Evolutionary conservation across 2,113 vertebrate species (phyloP).

Genomic region (Rhegmatorhina hoffmannsi): DNA sequence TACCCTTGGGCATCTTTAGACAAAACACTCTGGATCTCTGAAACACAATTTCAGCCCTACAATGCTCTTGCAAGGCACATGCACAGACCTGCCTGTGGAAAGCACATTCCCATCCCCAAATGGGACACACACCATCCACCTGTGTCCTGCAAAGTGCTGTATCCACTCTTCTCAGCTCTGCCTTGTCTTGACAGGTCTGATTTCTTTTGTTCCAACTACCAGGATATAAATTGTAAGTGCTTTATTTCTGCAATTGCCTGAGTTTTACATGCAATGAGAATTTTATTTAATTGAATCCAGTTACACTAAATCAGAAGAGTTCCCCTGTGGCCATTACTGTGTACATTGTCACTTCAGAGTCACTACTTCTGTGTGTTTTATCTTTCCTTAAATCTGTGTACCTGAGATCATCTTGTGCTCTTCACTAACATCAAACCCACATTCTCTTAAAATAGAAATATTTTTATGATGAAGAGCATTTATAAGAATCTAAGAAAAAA

Average conservation of each 20-base stretch:
- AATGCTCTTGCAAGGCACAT: not conserved
- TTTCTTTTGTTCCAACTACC: not conserved
- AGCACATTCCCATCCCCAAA: not conserved
- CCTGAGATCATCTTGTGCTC: not conserved
- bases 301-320: not conserved
- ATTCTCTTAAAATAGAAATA: not conserved
- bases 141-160: not conserved
- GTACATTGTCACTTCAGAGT: not conserved
- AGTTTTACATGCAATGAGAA: not conserved
- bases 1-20: too few relatives aligned
- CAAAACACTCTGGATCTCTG: not conserved
- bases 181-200: not conserved
- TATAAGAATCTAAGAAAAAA: not conserved
- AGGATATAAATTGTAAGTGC: not conserved
- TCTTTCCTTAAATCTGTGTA: not conserved
- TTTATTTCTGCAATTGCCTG: not conserved
- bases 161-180: not conserved
- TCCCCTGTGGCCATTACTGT: not conserved
- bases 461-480: not conserved
- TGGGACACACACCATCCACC: accelerated
- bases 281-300: not conserved
- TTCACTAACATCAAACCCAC: not conserved
- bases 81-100: not conserved
- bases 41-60: not conserved
- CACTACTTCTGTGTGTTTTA: not conserved